A percentile compares a stretch with the other conserved stretches of the same genome.
Conservation (phyloP, 2,113 vertebrate species). For the Fulmarus glacialis region DNA sequence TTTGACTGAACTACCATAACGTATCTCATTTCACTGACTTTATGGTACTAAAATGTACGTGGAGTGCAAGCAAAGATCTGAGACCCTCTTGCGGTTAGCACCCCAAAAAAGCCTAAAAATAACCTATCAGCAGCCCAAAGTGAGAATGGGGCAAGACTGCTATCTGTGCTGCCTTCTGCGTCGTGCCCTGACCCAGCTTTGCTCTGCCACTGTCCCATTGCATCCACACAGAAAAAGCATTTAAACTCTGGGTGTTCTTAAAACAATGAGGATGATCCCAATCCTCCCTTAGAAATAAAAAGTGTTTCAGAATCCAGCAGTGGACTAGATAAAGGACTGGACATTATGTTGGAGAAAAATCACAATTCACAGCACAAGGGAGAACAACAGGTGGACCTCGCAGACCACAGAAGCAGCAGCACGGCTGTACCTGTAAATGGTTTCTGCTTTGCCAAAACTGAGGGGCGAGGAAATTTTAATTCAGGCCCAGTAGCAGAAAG, state of each 20-base stretch:
- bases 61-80: not conserved
- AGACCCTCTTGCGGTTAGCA: not conserved
- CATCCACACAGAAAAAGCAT: not conserved
- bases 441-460: not conserved
- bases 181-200: rapidly evolving
- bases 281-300: not conserved
- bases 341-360: rapidly evolving
- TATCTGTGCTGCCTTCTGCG: not conserved
- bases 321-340: not conserved
- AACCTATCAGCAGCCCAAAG: not conserved
- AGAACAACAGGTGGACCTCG: rapidly evolving
- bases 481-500: not conserved
- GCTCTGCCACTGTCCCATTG: not conserved
- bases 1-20: not conserved
- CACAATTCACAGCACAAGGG: not conserved
- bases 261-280: not conserved
- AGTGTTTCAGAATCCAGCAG: not conserved
- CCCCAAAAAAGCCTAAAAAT: not conserved
- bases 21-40: not conserved
- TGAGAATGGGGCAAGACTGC: not conserved
- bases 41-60: rapidly evolving
- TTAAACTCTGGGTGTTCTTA: not conserved
- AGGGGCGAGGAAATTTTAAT: not conserved
- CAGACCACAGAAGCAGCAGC: not conserved
- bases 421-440: not conserved